Evolutionary conservation across 2,888 invertebrate genomes (phyloP), one percentile per base, ranked within the genome.

Genomic region (Toxonevra muliebris): DNA sequence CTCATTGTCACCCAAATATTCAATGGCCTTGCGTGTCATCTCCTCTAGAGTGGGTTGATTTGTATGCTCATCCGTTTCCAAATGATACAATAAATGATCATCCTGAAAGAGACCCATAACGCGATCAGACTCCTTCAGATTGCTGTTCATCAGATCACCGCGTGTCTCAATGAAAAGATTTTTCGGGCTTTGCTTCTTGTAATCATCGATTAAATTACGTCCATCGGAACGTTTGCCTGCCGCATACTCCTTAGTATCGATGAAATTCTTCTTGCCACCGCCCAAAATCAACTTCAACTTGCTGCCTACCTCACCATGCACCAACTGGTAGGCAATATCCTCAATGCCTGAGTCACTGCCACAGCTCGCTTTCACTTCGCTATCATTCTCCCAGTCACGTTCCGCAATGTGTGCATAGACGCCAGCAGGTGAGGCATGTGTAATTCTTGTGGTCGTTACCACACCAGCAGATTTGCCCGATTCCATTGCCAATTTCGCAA

Each of bases 11-110:
- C 88, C 87, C 60, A 96, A 84, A 13, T 93, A 86, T 74, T 91
- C 87, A 63, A 96, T 91, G 0, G 95, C 94, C 60, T 88, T 89
- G 74, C 88, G 87, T 0, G 93, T 92, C 94, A 96, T 94, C 80
- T 95, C 93, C 66, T 88, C 88, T n/a, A 96, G 81, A 0, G 91
- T 89, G 0, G 95, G 95, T 52, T 83, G 82, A 1, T 70, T 75
- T 5, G 76, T 76, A 68, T 90, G 89, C 15, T 83, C 84, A 17
- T 81, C 77, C 1, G 79, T 79, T 71, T 92, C 91, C 68, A 92
- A 75, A 76, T 92, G 90, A 77, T 92, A 95, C 0, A 89, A 86
- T 88, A 93, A 87, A 77, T 93, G 92, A 68, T 87, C 87, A 7
- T 87, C 84, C 1, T 89, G 87, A 76, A 92, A 92, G 1, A 92